A percentile compares a stretch with the other conserved stretches of the same genome.
Evolutionary conservation across 2,113 vertebrate species (phyloP).

Genomic region (Mesocricetus auratus): DNA sequence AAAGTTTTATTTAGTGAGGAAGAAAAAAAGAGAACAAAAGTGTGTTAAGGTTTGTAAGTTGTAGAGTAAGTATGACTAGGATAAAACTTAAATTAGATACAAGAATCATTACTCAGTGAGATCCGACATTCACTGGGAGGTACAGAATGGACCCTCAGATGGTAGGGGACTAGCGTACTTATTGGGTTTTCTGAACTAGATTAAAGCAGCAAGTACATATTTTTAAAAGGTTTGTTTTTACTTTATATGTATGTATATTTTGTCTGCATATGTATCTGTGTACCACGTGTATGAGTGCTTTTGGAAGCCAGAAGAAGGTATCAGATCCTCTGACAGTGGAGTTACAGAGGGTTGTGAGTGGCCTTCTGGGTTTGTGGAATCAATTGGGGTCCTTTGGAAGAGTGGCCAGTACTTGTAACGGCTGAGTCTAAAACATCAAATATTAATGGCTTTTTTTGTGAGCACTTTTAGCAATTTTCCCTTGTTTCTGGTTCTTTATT

Average conservation of each 20-base stretch:
- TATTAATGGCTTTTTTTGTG: neutral
- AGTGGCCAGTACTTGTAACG: neutral
- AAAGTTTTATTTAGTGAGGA: neutral
- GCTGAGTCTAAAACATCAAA: neutral
- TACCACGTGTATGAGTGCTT: neutral
- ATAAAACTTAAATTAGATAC: neutral
- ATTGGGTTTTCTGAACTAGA: neutral
- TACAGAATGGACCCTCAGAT: neutral
- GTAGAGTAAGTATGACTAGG: neutral
- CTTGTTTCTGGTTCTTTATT: neutral
- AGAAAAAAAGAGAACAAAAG: neutral
- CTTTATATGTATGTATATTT: neutral
- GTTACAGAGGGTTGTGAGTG: neutral
- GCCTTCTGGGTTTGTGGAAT: neutral
- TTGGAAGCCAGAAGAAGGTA: neutral
- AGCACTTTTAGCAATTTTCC: neutral
- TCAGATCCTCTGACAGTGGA: neutral
- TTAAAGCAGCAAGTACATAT: neutral
- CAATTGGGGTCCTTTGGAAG: neutral
- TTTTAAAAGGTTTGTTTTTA: neutral
- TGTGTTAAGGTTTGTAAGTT: neutral
- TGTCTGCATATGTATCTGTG: neutral
- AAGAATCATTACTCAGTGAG: too few relatives aligned
- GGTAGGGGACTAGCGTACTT: neutral
- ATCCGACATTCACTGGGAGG: neutral